Evolutionary conservation across 1,140 invertebrate genomes (phyloP).

Genomic region (Neodiprion fabricii): DNA sequence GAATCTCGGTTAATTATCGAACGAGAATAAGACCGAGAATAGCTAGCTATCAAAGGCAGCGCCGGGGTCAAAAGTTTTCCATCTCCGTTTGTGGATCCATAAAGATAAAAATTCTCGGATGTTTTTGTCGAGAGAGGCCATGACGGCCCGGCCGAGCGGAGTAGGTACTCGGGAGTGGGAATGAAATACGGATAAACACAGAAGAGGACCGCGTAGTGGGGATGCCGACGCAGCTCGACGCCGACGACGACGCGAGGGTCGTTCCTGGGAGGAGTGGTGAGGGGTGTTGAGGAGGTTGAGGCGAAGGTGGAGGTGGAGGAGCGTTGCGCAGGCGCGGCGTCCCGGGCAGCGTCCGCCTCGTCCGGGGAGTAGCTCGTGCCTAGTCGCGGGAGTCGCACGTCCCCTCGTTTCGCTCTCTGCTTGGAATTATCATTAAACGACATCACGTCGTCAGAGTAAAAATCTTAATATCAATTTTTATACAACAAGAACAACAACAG

Average conservation of each 20-base stretch:
- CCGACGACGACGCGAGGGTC: constrained; percentile 27
- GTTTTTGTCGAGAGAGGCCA: constrained; percentile 18
- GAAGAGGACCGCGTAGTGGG: constrained; percentile 24
- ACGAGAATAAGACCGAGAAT: not conserved
- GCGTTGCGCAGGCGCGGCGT: constrained; percentile 42
- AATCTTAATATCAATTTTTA: too few species aligned
- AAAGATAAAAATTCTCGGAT: constrained; percentile 17
- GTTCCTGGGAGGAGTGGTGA: constrained; percentile 2
- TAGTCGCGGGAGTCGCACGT: constrained; percentile 57
- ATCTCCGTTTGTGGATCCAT: constrained; percentile 8
- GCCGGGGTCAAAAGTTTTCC: constrained; percentile 11
- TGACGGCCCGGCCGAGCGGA: constrained; percentile 12
- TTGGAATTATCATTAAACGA: too few species aligned
- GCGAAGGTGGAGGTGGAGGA: not conserved
- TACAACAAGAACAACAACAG: too few species aligned
- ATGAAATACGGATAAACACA: constrained; percentile 10
- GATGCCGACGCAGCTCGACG: constrained; percentile 21
- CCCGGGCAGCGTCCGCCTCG: constrained; percentile 32
- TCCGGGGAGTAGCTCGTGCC: constrained; percentile 56
- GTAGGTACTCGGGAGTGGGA: constrained; percentile 12
- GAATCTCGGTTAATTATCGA: constrained; percentile 8
- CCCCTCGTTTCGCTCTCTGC: constrained; percentile 31
- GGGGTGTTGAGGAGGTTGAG: not conserved
- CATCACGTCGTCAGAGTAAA: too few species aligned
- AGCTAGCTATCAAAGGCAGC: not conserved